Conservation (phyloP, 2,113 vertebrate genomes). For the Microtus oregoni region DNA sequence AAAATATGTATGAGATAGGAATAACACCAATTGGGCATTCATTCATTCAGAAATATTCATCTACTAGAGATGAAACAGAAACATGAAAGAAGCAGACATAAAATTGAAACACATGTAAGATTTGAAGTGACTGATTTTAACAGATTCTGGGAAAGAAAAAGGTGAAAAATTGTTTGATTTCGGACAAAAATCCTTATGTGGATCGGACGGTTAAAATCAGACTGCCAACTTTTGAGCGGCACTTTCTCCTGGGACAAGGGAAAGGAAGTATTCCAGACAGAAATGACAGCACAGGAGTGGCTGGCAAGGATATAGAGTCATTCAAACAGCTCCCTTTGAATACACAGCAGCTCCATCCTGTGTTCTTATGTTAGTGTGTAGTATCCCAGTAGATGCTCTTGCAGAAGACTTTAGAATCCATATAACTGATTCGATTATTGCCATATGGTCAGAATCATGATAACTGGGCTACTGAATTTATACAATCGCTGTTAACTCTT, state of each 20-base stretch:
- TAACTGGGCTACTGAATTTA: neutral
- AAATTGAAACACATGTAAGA: neutral
- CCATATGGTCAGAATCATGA: neutral
- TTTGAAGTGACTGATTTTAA: neutral
- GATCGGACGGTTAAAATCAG: neutral
- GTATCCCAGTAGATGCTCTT: neutral
- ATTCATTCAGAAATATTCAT: neutral
- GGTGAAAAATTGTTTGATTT: slow-evolving; percentile 16
- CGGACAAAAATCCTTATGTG: slow-evolving; percentile 18
- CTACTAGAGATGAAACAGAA: neutral
- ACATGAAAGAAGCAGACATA: neutral
- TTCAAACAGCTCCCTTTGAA: neutral
- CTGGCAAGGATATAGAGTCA: neutral
- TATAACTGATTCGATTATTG: neutral
- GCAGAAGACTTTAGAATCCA: neutral
- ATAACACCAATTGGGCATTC: neutral
- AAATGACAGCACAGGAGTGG: neutral
- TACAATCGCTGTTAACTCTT: neutral
- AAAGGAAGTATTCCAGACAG: neutral
- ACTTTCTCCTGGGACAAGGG: neutral
- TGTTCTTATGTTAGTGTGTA: neutral
- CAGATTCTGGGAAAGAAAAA: neutral
- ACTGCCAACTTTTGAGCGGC: neutral
- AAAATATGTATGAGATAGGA: neutral
- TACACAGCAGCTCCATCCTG: neutral